Conservation (phyloP, 2,797 vertebrate species). For the Chelonia mydas region DNA sequence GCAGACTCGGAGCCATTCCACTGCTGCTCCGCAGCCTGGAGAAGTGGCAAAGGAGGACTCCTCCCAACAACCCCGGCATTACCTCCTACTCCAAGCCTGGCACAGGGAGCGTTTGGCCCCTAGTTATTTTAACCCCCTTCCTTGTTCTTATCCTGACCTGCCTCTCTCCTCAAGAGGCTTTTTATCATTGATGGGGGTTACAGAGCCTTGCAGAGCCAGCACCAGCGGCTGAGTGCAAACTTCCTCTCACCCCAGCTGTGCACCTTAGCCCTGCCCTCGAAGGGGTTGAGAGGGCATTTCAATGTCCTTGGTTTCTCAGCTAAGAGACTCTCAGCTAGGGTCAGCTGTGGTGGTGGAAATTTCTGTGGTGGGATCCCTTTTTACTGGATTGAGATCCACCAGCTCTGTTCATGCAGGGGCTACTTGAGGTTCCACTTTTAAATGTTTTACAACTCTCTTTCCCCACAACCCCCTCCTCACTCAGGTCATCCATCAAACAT, state of each 20-base stretch:
- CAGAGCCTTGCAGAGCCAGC: not conserved
- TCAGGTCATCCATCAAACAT: not conserved
- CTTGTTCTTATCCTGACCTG: not conserved
- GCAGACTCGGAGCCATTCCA: not conserved
- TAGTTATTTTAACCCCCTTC: not conserved
- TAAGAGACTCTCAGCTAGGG: not conserved
- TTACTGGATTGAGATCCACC: not conserved
- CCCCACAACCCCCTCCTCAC: not conserved
- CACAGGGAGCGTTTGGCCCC: not conserved
- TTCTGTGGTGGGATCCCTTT: not conserved
- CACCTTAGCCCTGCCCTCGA: not conserved
- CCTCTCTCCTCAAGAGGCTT: not conserved
- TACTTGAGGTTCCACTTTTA: not conserved
- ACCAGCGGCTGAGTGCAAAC: not conserved
- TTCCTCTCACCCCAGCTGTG: not conserved
- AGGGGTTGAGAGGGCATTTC: not conserved
- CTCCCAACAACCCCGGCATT: not conserved
- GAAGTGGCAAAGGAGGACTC: not conserved
- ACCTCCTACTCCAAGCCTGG: not conserved
- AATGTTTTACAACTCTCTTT: not conserved
- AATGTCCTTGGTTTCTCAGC: not conserved
- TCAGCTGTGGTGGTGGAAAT: not conserved
- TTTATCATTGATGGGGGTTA: not conserved
- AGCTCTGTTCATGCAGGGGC: not conserved
- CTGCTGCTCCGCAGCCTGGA: not conserved